These are phyloP conservation scores for Aricia agestis DNA, from an alignment of 1,140 invertebrate species.

Conservation along the genomic window DNA sequence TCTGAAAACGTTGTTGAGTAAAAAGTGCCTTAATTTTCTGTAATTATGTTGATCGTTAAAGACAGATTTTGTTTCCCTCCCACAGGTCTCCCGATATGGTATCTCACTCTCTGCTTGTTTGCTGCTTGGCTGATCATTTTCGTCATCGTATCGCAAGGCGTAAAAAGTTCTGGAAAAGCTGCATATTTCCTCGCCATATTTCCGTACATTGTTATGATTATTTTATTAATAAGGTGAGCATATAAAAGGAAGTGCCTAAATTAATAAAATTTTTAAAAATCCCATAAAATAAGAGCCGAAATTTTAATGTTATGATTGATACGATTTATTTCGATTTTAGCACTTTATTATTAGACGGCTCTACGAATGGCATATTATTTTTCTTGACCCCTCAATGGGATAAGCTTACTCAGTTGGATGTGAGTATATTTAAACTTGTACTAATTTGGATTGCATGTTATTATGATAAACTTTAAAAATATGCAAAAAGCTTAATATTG, in stretches of 20 bases:
- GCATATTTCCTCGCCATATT: constrained; percentile 91
- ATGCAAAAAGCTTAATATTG: too few species aligned
- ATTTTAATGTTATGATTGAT: too few species aligned
- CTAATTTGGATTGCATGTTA: too few species aligned
- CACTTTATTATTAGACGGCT: constrained; percentile 84
- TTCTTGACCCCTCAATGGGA: constrained; percentile 85
- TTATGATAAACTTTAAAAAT: too few species aligned
- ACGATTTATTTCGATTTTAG: constrained; percentile 34
- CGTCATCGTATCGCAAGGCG: constrained; percentile 85
- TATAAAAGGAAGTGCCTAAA: too few species aligned
- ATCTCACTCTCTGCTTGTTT: constrained; percentile 84
- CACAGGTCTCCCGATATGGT: constrained; percentile 83
- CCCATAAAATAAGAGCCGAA: too few species aligned
- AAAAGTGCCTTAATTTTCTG: too few species aligned
- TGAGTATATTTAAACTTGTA: constrained; percentile 35
- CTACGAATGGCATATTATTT: constrained; percentile 85
- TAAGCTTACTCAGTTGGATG: constrained; percentile 70
- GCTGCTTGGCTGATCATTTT: constrained; percentile 87
- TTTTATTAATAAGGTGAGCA: constrained; percentile 81
- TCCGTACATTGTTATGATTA: constrained; percentile 89
- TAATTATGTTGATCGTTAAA: too few species aligned
- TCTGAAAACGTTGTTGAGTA: too few species aligned
- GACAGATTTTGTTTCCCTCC: constrained; percentile 17
- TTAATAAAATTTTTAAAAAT: too few species aligned
- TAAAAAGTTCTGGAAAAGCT: constrained; percentile 86